A percentile compares a stretch with the other conserved stretches of the same genome.
These are phyloP conservation scores for Podiceps cristatus DNA, from an alignment of 2,113 vertebrate genomes.

Conservation along the genomic window DNA sequence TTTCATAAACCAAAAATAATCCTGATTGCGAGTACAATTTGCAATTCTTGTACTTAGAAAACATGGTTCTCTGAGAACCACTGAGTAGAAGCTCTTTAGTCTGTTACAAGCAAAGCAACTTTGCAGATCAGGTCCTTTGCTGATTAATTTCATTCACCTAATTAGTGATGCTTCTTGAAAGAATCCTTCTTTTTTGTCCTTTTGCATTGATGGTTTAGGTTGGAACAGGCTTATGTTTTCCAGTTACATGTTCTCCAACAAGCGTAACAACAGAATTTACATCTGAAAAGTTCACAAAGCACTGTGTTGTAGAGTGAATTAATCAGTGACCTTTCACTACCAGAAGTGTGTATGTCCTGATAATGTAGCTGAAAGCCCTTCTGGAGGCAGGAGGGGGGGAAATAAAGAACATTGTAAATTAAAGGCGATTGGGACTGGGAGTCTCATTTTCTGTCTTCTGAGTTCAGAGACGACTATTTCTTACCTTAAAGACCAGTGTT, in stretches of 20 bases:
- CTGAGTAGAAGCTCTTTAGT: neutral
- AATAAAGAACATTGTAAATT: conserved; percentile 49
- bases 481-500: conserved; percentile 22
- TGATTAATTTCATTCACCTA: conserved; percentile 53
- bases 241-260: conserved; percentile 65
- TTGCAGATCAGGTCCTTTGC: neutral
- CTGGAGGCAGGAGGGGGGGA: neutral
- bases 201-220: conserved; percentile 43
- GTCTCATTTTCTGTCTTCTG: conserved; percentile 17
- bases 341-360: conserved; percentile 34
- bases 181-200: conserved; percentile 19
- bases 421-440: neutral
- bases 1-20: conserved; percentile 1
- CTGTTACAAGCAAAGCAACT: neutral
- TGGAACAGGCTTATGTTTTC: conserved; percentile 61
- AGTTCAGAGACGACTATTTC: conserved; percentile 43
- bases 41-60: neutral
- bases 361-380: conserved; percentile 35
- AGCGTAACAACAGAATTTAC: conserved; percentile 63
- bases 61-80: neutral
- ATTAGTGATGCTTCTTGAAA: conserved; percentile 66
- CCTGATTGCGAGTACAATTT: neutral
- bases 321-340: conserved; percentile 65
- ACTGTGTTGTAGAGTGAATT: conserved; percentile 51
- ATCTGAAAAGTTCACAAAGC: conserved; percentile 72